phyloP scores from a whole-genome alignment of 2,797 vertebrate genomes.

The Steatocranus sp. region DNA sequence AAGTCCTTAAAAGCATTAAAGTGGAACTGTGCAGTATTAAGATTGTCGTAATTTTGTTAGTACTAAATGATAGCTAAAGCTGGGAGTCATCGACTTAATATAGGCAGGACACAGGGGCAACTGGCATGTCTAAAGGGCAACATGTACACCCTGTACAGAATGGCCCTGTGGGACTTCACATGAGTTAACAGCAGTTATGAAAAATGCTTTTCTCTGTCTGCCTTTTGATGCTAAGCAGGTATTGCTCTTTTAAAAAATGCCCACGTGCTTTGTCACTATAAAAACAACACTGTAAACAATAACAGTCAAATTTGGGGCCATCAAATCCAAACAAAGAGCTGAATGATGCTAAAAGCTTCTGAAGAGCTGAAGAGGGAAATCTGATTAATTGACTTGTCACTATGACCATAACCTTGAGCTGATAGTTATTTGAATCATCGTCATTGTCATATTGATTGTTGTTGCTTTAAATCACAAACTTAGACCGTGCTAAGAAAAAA shows the following conservation, averaged over 20 bases:
- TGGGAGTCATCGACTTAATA: neutral
- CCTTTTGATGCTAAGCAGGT: neutral
- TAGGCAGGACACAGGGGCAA: neutral
- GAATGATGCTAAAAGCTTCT: neutral
- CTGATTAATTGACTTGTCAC: neutral
- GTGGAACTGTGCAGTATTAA: neutral
- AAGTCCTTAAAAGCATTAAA: neutral
- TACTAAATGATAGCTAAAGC: neutral
- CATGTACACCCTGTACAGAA: neutral
- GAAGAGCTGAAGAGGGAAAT: neutral
- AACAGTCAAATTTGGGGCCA: neutral
- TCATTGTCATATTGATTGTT: neutral
- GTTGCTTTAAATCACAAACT: neutral
- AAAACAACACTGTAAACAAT: neutral
- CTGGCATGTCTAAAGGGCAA: neutral
- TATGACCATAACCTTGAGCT: neutral
- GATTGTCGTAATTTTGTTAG: neutral
- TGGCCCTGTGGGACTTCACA: neutral
- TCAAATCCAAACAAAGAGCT: neutral
- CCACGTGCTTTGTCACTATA: neutral
- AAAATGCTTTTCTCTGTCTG: neutral
- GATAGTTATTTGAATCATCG: neutral
- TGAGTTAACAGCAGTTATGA: neutral
- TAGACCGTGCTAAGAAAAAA: neutral
- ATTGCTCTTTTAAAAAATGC: neutral